Evolutionary conservation across 2,888 invertebrate species (phyloP).

Genomic region (Halictus quadricinctus): DNA sequence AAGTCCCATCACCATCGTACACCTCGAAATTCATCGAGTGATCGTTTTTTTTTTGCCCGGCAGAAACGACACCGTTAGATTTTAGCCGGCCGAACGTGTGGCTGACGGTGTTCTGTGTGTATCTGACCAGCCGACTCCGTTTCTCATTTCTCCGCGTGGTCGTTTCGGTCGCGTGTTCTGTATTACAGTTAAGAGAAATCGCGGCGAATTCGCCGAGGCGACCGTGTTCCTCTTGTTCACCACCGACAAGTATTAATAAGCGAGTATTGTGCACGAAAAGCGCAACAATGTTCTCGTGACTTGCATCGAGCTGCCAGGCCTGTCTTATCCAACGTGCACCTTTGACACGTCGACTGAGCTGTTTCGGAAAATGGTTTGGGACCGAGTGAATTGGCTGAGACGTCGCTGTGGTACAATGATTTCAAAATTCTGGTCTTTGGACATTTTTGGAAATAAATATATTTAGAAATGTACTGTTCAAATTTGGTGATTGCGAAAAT

Average conservation of each 20-base stretch:
- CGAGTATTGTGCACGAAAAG: conserved; percentile 21
- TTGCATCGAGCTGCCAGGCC: not conserved
- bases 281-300: conserved; percentile 21
- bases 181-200: conserved; percentile 44
- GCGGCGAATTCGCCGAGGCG: conserved; percentile 7
- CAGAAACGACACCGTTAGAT: conserved; percentile 31
- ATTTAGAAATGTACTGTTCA: too few species aligned
- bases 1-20: not conserved
- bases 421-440: not conserved
- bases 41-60: not conserved
- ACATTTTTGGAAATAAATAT: not conserved
- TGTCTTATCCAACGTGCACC: not conserved
- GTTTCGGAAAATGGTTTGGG: not conserved
- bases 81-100: not conserved
- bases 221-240: conserved; percentile 22
- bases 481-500: too few species aligned
- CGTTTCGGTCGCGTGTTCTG: conserved; percentile 21
- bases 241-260: conserved; percentile 39
- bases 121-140: conserved; percentile 2
- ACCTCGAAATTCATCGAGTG: not conserved
- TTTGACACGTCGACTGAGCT: not conserved
- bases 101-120: not conserved
- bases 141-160: conserved; percentile 15
- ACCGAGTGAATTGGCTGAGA: not conserved
- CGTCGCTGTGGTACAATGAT: not conserved